Conservation (phyloP, 2,888 invertebrate species). For the Apoda limacodes region DNA sequence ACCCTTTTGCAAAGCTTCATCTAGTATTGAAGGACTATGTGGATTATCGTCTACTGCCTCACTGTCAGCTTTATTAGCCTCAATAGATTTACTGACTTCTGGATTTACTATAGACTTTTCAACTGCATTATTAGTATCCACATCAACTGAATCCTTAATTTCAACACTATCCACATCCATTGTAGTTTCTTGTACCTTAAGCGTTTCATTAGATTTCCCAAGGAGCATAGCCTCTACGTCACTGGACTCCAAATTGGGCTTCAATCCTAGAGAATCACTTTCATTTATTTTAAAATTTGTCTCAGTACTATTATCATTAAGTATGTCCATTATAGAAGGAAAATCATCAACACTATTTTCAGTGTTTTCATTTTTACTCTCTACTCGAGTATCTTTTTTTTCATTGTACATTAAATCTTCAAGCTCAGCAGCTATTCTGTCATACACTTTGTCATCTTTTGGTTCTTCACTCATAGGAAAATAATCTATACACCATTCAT, state of each 20-base stretch:
- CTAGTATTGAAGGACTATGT: constrained; percentile 53
- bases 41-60: constrained; percentile 32
- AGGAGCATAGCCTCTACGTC: constrained; percentile 63
- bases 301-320: constrained; percentile 35
- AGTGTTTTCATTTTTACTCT: constrained; percentile 19
- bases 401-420: constrained; percentile 62
- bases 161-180: constrained; percentile 44
- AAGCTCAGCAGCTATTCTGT: constrained; percentile 60
- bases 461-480: constrained; percentile 52
- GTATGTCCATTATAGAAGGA: constrained; percentile 62
- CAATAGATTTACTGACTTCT: constrained; percentile 13
- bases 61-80: not conserved
- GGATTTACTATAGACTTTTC: constrained; percentile 20
- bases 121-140: constrained; percentile 28
- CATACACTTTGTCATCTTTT: constrained; percentile 61
- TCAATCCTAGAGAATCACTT: constrained; percentile 21
- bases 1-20: constrained; percentile 46
- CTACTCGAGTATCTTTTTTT: constrained; percentile 29
- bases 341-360: constrained; percentile 45
- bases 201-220: constrained; percentile 33
- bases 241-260: constrained; percentile 44
- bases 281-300: constrained; percentile 33
- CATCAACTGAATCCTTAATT: constrained; percentile 35
- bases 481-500: constrained; percentile 58
- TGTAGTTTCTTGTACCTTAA: constrained; percentile 24